These are phyloP conservation scores for Halcyon senegalensis DNA, from an alignment of 2,113 vertebrate species.

Conservation along the genomic window DNA sequence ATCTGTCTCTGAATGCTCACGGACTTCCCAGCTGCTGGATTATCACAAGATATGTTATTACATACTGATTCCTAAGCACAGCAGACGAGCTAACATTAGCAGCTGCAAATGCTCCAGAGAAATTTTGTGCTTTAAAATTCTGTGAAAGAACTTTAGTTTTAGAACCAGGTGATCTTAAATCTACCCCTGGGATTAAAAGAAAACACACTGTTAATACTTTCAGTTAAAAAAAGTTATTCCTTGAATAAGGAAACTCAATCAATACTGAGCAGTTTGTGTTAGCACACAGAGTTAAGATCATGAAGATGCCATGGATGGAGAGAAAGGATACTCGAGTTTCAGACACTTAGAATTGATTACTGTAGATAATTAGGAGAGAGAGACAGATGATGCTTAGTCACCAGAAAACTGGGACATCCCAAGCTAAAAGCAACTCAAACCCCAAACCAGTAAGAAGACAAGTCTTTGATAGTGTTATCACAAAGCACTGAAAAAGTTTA, in stretches of 20 bases:
- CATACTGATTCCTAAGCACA: background rate
- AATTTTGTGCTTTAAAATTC: background rate
- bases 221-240: background rate
- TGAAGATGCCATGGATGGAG: background rate
- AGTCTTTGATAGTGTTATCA: background rate
- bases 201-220: background rate
- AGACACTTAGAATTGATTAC: background rate
- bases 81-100: background rate
- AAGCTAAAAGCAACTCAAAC: background rate
- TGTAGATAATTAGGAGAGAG: background rate
- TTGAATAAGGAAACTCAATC: background rate
- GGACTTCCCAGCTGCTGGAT: background rate
- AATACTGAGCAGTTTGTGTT: background rate
- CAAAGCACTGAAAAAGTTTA: background rate
- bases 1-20: background rate
- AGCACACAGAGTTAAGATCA: background rate
- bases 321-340: background rate
- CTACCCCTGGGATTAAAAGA: background rate
- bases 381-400: background rate
- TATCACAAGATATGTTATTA: background rate
- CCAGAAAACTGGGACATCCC: background rate
- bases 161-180: background rate
- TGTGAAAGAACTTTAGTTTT: background rate
- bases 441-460: background rate
- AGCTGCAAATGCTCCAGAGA: background rate